Percentiles rank a stretch among this genome's conserved stretches.
Conservation (phyloP, 2,113 vertebrate genomes). For the Poeciliopsis retropinna region DNA sequence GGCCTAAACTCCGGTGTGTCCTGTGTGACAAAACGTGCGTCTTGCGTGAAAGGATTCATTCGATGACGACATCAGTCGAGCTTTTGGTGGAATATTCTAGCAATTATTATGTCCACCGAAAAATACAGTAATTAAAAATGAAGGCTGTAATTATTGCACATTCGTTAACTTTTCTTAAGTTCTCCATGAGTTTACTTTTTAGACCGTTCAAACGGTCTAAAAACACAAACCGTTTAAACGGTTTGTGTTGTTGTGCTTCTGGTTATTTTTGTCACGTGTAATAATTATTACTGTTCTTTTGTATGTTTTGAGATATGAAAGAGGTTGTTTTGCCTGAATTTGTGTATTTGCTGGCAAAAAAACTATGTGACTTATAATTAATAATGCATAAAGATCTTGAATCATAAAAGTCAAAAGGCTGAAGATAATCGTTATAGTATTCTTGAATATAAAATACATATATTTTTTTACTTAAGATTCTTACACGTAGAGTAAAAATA, state of each 20-base stretch:
- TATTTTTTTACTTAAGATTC: too few relatives aligned
- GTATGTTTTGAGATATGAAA: background rate
- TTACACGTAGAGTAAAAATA: too few relatives aligned
- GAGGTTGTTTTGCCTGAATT: background rate
- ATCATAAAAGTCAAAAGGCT: too few relatives aligned
- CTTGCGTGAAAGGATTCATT: background rate
- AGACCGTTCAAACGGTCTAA: background rate
- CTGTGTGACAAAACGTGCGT: constrained; percentile 18
- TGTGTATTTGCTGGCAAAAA: background rate
- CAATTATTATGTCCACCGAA: background rate
- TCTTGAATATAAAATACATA: too few relatives aligned
- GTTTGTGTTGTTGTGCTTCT: background rate
- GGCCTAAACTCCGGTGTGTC: constrained; percentile 39
- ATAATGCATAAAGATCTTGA: too few relatives aligned
- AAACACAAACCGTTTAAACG: background rate
- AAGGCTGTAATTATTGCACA: background rate
- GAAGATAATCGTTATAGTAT: too few relatives aligned
- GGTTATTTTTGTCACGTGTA: background rate
- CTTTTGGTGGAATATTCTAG: constrained; percentile 76
- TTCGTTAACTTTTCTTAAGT: background rate
- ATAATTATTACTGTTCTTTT: background rate
- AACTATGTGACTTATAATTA: too few relatives aligned
- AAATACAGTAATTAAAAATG: background rate
- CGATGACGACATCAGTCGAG: constrained; percentile 58
- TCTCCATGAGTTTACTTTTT: background rate